Percentiles rank a stretch among this genome's conserved stretches.
These are phyloP conservation scores for Ophiothrix spiculata DNA, from an alignment of 35 echinoderm and acorn worm genomes.

Conservation along the genomic window DNA sequence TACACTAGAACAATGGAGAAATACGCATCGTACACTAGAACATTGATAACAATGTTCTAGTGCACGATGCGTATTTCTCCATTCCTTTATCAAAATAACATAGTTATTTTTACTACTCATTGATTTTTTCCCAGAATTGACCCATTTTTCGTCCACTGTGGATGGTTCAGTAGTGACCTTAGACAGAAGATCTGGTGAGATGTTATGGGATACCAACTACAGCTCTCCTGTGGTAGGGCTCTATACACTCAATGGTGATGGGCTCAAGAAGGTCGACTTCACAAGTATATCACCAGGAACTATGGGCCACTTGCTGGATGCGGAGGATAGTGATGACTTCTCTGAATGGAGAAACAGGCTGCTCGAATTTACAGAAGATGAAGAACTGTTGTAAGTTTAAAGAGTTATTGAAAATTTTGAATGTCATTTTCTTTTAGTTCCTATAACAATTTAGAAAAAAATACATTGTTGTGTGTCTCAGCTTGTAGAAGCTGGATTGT, in stretches of 20 bases:
- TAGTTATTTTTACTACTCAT: background rate
- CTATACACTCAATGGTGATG: slow-evolving; percentile 68
- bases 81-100: background rate
- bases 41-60: no score
- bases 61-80: no score
- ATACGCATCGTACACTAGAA: no score
- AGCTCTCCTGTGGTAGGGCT: slow-evolving; percentile 88
- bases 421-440: no score
- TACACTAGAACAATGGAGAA: no score
- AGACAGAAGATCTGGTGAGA: slow-evolving; percentile 67
- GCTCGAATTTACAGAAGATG: slow-evolving; percentile 56
- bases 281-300: slow-evolving; percentile 71
- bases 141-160: slow-evolving; percentile 82
- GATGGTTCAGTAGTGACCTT: slow-evolving; percentile 83
- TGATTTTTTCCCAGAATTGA: slow-evolving; percentile 42
- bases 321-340: slow-evolving; percentile 69
- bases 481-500: no score
- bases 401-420: background rate
- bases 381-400: slow-evolving; percentile 72
- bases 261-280: slow-evolving; percentile 66
- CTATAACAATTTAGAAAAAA: no score
- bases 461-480: no score
- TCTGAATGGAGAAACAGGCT: slow-evolving; percentile 80
- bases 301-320: slow-evolving; percentile 69
- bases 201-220: slow-evolving; percentile 81